phyloP scores from a whole-genome alignment of 2,797 vertebrate species.

The Moxostoma hubbsi region DNA sequence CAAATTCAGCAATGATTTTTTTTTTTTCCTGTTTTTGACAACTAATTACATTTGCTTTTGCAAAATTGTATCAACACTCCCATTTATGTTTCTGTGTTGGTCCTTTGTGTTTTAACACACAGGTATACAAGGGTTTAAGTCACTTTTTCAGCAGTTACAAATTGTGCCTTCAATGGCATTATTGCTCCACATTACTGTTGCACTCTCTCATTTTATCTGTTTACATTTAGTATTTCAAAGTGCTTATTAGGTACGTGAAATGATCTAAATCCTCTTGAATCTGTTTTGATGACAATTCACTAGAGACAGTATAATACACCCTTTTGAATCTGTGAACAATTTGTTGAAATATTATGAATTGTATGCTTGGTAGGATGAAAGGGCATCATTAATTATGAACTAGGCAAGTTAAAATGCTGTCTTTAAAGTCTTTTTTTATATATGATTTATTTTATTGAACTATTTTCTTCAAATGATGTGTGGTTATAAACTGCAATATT shows the following conservation, averaged over 20 bases:
- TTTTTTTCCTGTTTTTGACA: conserved; percentile 3
- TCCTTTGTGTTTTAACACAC: neutral
- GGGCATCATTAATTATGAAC: neutral
- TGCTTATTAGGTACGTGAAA: neutral
- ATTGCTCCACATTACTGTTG: neutral
- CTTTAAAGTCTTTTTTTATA: neutral
- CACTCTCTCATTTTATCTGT: neutral
- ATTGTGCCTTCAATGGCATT: conserved; percentile 15
- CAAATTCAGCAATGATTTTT: neutral
- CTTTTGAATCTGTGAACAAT: neutral
- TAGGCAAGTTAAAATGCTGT: neutral
- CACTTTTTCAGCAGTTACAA: conserved; percentile 11
- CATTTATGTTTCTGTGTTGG: neutral
- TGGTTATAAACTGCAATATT: neutral
- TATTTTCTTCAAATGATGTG: neutral
- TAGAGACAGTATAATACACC: neutral
- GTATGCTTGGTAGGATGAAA: neutral
- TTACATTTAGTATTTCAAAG: neutral
- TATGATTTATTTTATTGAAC: neutral
- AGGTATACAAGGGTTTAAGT: neutral
- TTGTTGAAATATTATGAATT: neutral
- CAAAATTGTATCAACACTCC: conserved; percentile 7
- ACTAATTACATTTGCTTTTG: neutral
- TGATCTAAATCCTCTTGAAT: neutral
- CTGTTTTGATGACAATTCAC: neutral